Evolutionary conservation across 2,113 vertebrate genomes (phyloP).

Genomic region (Orthochromis indermauri): DNA sequence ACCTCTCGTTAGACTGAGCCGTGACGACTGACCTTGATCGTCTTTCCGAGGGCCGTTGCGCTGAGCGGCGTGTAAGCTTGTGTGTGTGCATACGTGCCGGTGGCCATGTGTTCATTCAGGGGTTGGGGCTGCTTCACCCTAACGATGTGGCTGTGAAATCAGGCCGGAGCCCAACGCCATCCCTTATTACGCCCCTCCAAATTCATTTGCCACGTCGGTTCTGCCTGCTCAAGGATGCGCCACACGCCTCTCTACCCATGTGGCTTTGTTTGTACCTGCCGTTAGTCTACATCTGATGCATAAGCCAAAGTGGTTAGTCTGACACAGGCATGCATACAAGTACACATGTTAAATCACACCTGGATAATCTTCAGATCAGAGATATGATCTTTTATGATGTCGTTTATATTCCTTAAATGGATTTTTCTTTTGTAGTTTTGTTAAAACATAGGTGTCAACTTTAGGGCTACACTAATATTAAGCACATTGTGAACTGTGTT

Average conservation of each 20-base stretch:
- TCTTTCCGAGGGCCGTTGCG: constrained; percentile 44
- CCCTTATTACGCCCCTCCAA: constrained; percentile 75
- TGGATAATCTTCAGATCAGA: not conserved
- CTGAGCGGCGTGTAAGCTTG: not conserved
- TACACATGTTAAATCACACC: not conserved
- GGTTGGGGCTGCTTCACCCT: constrained; percentile 61
- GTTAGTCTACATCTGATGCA: constrained; percentile 22
- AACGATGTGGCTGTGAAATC: constrained; percentile 78
- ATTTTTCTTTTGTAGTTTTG: not conserved
- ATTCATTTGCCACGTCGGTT: constrained; percentile 75
- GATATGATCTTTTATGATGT: not conserved
- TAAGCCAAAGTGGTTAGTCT: not conserved
- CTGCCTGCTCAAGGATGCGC: constrained; percentile 63
- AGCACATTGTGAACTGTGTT: not conserved
- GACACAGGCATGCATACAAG: not conserved
- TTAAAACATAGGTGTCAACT: not conserved
- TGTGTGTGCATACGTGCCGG: not conserved
- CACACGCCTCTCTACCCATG: constrained; percentile 28
- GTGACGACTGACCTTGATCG: constrained; percentile 68
- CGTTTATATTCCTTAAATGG: not conserved
- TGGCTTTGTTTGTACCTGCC: constrained; percentile 42
- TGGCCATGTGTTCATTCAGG: constrained; percentile 1
- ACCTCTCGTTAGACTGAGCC: constrained; percentile 69
- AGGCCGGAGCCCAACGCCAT: constrained; percentile 60
- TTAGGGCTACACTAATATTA: not conserved